These are phyloP conservation scores for Penaeus chinensis DNA, from an alignment of 1,140 invertebrate species.

Conservation along the genomic window DNA sequence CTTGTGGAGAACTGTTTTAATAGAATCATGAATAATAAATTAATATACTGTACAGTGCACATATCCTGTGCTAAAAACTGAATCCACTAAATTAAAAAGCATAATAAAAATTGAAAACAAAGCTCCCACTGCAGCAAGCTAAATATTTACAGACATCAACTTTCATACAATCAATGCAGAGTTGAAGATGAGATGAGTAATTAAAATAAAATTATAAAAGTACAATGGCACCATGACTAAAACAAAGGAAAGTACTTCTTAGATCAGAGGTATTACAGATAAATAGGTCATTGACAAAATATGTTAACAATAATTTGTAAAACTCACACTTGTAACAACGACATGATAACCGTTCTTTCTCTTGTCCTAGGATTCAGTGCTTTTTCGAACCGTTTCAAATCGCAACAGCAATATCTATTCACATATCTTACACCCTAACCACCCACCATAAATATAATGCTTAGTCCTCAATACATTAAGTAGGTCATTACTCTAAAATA, in stretches of 20 bases:
- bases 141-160: slow-evolving; percentile 53
- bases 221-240: slow-evolving; percentile 52
- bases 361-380: slow-evolving; percentile 48
- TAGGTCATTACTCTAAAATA: slow-evolving; percentile 4
- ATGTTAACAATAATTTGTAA: slow-evolving; percentile 62
- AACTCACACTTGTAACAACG: slow-evolving; percentile 62
- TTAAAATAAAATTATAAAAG: slow-evolving; percentile 17
- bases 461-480: not conserved
- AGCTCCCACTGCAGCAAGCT: slow-evolving; percentile 53
- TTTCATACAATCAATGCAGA: slow-evolving; percentile 49
- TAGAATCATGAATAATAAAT: slow-evolving; percentile 47
- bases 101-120: slow-evolving; percentile 20
- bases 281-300: slow-evolving; percentile 58
- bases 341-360: slow-evolving; percentile 47
- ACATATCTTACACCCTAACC: not conserved
- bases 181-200: slow-evolving; percentile 23
- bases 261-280: slow-evolving; percentile 53
- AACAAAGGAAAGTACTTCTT: slow-evolving; percentile 34
- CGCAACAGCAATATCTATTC: slow-evolving; percentile 12
- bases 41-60: slow-evolving; percentile 56
- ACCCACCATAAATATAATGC: not conserved
- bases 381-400: slow-evolving; percentile 13
- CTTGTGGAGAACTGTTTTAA: not conserved
- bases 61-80: slow-evolving; percentile 25
- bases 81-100: slow-evolving; percentile 30